A percentile compares a stretch with the other conserved stretches of the same genome.
phyloP scores from a whole-genome alignment of 2,797 vertebrate genomes.

The Pyrocephalus nanus region DNA sequence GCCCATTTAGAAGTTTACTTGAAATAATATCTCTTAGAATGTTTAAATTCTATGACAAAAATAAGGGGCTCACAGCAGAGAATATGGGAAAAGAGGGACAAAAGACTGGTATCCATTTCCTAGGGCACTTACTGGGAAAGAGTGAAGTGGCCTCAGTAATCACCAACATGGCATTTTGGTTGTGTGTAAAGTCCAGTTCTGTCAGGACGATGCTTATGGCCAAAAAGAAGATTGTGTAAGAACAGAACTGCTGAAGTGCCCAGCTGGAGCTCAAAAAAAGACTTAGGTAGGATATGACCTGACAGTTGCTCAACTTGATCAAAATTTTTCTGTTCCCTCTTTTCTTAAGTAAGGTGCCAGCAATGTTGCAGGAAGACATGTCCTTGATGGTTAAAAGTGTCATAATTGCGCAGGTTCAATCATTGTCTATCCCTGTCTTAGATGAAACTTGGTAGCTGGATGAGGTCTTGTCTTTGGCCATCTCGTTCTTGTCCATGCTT shows the following conservation, averaged over 20 bases:
- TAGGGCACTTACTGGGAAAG: background rate
- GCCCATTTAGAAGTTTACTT: background rate
- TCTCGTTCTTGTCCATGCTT: background rate
- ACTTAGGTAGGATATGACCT: background rate
- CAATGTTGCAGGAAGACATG: background rate
- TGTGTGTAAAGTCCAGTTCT: background rate
- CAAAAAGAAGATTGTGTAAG: background rate
- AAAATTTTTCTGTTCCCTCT: background rate
- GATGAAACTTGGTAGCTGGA: background rate
- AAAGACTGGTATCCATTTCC: background rate
- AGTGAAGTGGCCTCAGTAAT: background rate
- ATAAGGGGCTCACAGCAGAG: background rate
- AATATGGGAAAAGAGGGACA: background rate
- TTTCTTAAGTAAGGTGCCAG: background rate
- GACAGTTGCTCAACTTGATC: background rate
- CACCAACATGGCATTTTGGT: accelerated
- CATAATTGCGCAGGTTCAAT: background rate
- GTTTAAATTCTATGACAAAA: background rate
- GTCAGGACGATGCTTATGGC: background rate
- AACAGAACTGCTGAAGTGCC: background rate
- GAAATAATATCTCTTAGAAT: background rate
- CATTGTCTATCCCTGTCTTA: background rate
- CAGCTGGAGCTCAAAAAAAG: background rate
- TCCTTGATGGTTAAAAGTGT: background rate
- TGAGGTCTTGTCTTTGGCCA: background rate